Percentiles rank a stretch among this genome's conserved stretches.
Evolutionary conservation across 2,113 vertebrate genomes (phyloP).

Genomic region (Centropus bengalensis): DNA sequence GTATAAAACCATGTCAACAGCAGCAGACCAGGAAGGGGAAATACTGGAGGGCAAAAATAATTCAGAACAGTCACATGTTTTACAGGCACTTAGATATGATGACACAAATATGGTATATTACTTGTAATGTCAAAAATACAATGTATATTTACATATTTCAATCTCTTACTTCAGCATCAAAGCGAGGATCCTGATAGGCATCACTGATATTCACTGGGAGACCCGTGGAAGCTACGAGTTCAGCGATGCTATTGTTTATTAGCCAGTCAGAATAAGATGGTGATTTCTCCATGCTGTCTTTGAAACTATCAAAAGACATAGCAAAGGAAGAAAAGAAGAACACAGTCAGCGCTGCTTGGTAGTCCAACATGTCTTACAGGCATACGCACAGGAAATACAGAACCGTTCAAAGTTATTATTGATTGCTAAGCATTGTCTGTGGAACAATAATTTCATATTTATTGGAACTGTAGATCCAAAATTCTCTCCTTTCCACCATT

Average conservation of each 20-base stretch:
- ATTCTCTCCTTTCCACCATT: background rate
- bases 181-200: constrained; percentile 96
- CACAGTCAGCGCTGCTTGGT: background rate
- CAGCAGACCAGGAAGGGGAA: background rate
- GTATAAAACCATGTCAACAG: background rate
- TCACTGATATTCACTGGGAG: constrained; percentile 98
- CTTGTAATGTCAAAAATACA: background rate
- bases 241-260: constrained; percentile 96
- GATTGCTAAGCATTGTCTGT: background rate
- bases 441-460: background rate
- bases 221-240: constrained; percentile 96
- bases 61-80: background rate
- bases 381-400: background rate
- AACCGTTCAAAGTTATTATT: background rate
- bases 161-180: constrained; percentile 91
- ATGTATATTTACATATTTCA: background rate
- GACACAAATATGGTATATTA: background rate
- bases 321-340: constrained; percentile 28
- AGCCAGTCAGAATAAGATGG: constrained; percentile 94
- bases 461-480: background rate
- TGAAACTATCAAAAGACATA: constrained; percentile 82
- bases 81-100: background rate
- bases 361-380: background rate
- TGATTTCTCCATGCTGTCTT: constrained; percentile 94
- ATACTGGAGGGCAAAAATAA: background rate